Evolutionary conservation across 2,113 vertebrate species (phyloP).

Genomic region (Syrrhaptes paradoxus): DNA sequence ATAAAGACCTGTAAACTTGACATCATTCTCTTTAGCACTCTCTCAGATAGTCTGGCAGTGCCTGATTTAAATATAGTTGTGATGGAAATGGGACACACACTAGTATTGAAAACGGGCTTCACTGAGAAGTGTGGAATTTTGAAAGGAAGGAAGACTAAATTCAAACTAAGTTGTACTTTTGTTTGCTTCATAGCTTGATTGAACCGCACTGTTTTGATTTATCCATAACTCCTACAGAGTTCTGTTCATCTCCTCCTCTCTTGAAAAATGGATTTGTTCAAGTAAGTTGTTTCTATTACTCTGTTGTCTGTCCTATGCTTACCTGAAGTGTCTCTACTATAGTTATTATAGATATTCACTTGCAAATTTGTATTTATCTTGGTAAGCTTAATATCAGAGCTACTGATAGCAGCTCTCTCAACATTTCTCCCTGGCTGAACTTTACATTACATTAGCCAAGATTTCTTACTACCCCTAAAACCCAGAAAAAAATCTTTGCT

Average conservation of each 20-base stretch:
- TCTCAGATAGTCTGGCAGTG: background rate
- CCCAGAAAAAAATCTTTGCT: background rate
- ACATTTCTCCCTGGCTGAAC: background rate
- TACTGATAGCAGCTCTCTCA: background rate
- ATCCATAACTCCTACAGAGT: slow-evolving; percentile 75
- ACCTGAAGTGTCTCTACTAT: background rate
- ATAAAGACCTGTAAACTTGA: background rate
- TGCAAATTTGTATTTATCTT: background rate
- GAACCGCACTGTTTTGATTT: slow-evolving; percentile 92
- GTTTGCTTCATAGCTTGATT: slow-evolving; percentile 77
- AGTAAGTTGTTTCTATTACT: slow-evolving; percentile 72
- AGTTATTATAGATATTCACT: background rate
- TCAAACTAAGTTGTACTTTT: background rate
- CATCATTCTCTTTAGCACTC: background rate
- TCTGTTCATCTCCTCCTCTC: slow-evolving; percentile 81
- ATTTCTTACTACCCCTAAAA: background rate
- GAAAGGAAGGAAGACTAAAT: background rate
- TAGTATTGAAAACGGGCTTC: background rate
- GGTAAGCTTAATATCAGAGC: background rate
- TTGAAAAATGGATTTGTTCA: slow-evolving; percentile 86
- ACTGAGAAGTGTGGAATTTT: background rate
- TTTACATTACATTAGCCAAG: background rate
- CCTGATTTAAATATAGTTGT: background rate
- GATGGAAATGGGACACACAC: background rate
- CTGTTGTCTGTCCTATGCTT: background rate